Conservation (phyloP, 2,888 invertebrate species). For the Sarcophaga carnaria region DNA sequence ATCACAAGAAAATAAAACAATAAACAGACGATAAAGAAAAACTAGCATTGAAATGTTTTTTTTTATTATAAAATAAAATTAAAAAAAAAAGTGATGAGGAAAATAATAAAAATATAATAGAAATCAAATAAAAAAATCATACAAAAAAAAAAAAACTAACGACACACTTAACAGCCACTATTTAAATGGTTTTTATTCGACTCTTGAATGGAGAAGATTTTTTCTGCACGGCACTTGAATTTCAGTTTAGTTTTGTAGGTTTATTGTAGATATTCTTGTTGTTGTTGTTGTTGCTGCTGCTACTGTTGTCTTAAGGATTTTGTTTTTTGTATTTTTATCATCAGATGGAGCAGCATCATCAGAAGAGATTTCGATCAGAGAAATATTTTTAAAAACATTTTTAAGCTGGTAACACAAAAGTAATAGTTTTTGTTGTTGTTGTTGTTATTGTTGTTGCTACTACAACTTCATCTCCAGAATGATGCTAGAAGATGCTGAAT, state of each 20-base stretch:
- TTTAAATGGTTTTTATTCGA: neutral
- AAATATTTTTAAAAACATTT: too few species aligned
- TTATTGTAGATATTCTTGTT: neutral
- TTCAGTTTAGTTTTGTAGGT: too few species aligned
- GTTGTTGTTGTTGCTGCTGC: constrained; percentile 26
- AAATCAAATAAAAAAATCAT: neutral
- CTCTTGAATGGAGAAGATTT: neutral
- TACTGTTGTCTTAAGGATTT: too few species aligned
- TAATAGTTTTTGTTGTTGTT: constrained; percentile 23
- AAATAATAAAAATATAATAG: neutral
- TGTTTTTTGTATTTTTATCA: too few species aligned
- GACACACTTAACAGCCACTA: neutral
- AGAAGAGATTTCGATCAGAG: too few species aligned
- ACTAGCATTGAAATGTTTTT: neutral
- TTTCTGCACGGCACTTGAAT: too few species aligned
- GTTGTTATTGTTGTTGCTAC: neutral
- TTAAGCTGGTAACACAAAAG: constrained; percentile 3
- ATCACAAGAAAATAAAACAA: neutral
- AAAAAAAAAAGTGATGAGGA: too few species aligned
- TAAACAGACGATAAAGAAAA: neutral
- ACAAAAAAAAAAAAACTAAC: neutral
- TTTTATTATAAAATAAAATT: neutral
- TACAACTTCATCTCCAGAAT: neutral
- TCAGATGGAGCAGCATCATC: too few species aligned
- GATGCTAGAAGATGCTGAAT: constrained; percentile 52